These are phyloP conservation scores for Camelus dromedarius DNA, from an alignment of 2,113 vertebrate species.

Conservation along the genomic window DNA sequence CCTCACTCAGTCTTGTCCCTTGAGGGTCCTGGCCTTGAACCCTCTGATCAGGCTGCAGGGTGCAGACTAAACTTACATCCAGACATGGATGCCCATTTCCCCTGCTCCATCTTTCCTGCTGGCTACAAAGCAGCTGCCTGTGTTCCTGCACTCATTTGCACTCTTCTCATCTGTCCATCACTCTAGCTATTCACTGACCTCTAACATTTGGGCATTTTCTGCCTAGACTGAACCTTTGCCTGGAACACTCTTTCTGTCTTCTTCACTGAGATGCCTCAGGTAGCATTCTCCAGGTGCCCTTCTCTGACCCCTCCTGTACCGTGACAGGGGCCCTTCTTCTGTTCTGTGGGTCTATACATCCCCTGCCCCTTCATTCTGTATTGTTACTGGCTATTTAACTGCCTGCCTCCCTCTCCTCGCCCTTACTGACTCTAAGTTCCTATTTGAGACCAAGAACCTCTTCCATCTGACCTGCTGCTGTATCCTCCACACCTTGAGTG, in stretches of 20 bases:
- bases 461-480: background rate
- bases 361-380: background rate
- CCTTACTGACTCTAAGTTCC: background rate
- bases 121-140: background rate
- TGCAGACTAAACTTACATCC: background rate
- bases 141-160: background rate
- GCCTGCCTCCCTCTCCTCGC: background rate
- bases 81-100: background rate
- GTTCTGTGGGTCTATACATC: background rate
- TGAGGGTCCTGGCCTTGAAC: background rate
- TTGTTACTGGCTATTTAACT: background rate
- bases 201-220: background rate
- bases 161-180: background rate
- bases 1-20: background rate
- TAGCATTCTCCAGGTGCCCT: too few species aligned
- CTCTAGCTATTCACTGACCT: background rate
- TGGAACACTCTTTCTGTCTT: background rate
- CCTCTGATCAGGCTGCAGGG: background rate
- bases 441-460: background rate
- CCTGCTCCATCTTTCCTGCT: background rate
- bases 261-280: background rate
- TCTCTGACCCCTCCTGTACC: background rate
- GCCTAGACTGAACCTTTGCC: background rate
- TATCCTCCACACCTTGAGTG: background rate
- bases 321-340: background rate